Evolutionary conservation across 2,888 invertebrate genomes (phyloP).

Genomic region (Tromatobia lineatoria): DNA sequence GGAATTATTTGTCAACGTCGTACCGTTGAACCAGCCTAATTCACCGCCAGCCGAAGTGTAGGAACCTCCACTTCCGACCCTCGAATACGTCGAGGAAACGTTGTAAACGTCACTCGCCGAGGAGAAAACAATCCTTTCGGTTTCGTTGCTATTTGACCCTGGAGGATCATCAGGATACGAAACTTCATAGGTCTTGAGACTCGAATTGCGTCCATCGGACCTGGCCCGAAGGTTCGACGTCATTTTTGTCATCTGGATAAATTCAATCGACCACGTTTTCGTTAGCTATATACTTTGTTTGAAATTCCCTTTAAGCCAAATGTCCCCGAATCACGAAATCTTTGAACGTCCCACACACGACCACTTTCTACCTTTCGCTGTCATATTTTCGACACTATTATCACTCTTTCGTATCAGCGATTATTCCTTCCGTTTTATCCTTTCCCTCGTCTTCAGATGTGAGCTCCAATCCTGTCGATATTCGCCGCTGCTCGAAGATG

Average conservation of each 20-base stretch:
- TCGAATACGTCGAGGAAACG: slow-evolving; percentile 51
- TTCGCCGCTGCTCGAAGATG: not conserved
- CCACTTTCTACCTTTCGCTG: slow-evolving; percentile 59
- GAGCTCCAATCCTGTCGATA: not conserved
- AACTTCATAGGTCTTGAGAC: slow-evolving; percentile 44
- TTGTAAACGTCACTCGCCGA: slow-evolving; percentile 34
- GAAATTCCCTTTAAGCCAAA: not conserved
- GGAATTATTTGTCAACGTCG: slow-evolving; percentile 56
- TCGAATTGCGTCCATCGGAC: slow-evolving; percentile 51
- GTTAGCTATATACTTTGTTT: not conserved
- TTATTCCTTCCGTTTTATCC: not conserved
- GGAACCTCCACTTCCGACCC: slow-evolving; percentile 18
- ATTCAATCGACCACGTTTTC: not conserved
- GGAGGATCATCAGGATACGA: slow-evolving; percentile 59
- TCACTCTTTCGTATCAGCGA: not conserved
- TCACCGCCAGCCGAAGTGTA: slow-evolving; percentile 63
- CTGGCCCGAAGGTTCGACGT: slow-evolving; percentile 39
- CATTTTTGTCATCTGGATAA: slow-evolving; percentile 26
- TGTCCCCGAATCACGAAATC: slow-evolving; percentile 76
- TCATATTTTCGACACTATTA: slow-evolving; percentile 27
- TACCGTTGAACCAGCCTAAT: slow-evolving; percentile 77
- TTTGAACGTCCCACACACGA: slow-evolving; percentile 72
- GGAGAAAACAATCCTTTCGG: slow-evolving; percentile 18
- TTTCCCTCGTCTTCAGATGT: not conserved
- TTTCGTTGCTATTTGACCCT: slow-evolving; percentile 26